Evolutionary conservation across 23 tunicate species (phyloP), one percentile per base, ranked within the genome.

Genomic region (Trididemnum nubilum): DNA sequence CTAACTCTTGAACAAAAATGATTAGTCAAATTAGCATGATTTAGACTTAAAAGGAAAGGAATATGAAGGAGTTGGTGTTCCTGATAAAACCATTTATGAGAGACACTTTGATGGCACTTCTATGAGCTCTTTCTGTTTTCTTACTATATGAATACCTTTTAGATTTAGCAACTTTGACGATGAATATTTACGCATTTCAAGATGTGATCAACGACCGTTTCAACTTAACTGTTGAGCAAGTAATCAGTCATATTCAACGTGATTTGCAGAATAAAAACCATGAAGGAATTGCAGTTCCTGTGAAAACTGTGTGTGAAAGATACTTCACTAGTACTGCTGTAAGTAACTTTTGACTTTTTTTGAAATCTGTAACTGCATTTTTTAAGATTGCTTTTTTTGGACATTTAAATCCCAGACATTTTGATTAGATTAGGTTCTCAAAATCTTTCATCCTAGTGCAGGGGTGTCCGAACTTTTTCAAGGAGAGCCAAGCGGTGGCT

Each of bases 291-390:
- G 63, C 58, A 19, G 54, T 58, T 40, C 30, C 81, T 34, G 83
- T 88, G 35, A 76, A 82, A 34, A 88, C 93, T 34, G 85, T 88
- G 35, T 88, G 93, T 82, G 86, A 82, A 38, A 35, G 93, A 64
- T 88, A 88, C 65, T 70, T 82, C 33, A 54, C 67, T 25, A 82
- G 85, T 67, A 82, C 93, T 34, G 79, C 85, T 32, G 93, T 88
- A 76, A 88, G 90, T 78, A 0, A 61, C 19, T 50, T 50, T 50
- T n/a, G n/a, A n/a, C n/a, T n/a, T n/a, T n/a, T n/a, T n/a, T n/a
- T n/a, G n/a, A n/a, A n/a, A n/a, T n/a, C n/a, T n/a, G n/a, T n/a
- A n/a, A n/a, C n/a, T n/a, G n/a, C n/a, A n/a, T n/a, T n/a, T n/a
- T n/a, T 12, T 50, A 50, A 50, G 18, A 12, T 50, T 50, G 12